phyloP scores from a whole-genome alignment of 2,113 vertebrate species.

The Diphyllodes magnificus region DNA sequence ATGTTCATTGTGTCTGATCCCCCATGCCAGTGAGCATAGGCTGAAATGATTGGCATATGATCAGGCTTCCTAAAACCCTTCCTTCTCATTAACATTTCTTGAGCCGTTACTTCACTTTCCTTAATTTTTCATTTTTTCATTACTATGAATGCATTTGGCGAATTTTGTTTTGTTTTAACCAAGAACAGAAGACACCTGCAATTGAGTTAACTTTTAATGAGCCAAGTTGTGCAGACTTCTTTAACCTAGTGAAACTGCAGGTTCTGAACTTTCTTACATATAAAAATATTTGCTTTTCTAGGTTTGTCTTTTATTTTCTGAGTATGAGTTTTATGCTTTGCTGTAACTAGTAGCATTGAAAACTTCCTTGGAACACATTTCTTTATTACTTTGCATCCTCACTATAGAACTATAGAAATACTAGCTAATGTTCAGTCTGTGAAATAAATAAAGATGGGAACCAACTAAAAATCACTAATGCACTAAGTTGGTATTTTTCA shows the following conservation, averaged over 20 bases:
- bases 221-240: neutral
- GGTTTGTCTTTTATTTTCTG: neutral
- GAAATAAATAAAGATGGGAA: neutral
- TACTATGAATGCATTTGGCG: fast-evolving
- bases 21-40: neutral
- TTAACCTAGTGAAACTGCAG: neutral
- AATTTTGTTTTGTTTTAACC: neutral
- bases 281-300: neutral
- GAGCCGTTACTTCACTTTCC: neutral
- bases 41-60: neutral
- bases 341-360: neutral
- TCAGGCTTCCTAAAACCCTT: neutral
- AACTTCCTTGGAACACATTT: neutral
- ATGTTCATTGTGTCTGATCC: neutral
- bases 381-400: neutral
- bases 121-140: neutral
- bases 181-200: neutral
- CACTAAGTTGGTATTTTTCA: neutral
- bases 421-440: neutral
- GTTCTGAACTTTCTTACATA: neutral
- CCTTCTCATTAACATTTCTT: neutral
- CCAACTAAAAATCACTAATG: neutral
- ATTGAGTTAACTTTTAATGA: neutral
- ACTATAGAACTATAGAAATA: neutral
- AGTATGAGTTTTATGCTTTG: neutral